phyloP scores from a whole-genome alignment of 2,888 invertebrate species.

The Lasioglossum oenotherae region DNA sequence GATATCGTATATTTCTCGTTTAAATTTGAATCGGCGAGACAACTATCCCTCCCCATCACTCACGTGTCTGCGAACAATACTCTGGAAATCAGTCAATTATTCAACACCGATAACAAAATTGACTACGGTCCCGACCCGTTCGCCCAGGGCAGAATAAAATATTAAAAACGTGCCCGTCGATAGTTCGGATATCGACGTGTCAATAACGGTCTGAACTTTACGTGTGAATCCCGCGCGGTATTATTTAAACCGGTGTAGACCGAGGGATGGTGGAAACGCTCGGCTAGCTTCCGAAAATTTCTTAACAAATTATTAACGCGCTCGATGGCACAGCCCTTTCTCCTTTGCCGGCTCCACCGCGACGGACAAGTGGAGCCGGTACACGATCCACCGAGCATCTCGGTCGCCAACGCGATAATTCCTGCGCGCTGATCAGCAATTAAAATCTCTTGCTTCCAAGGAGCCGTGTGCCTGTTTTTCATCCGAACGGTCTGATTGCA shows the following conservation, averaged over 20 bases:
- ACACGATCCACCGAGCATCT: not conserved
- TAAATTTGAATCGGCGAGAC: slow-evolving; percentile 4
- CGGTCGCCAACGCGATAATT: not conserved
- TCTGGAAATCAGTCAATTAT: not conserved
- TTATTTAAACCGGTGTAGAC: not conserved
- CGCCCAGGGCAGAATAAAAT: not conserved
- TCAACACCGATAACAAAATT: not conserved
- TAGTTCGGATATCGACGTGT: not conserved
- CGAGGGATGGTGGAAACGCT: not conserved
- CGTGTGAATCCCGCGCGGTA: not conserved
- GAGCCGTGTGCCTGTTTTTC: slow-evolving; percentile 7
- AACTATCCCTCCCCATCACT: not conserved
- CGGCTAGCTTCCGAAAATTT: not conserved
- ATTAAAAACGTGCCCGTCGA: not conserved
- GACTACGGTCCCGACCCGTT: not conserved
- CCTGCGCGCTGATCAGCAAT: slow-evolving; percentile 14
- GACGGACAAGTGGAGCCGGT: slow-evolving; percentile 14
- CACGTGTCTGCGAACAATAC: not conserved
- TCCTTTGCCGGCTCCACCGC: not conserved
- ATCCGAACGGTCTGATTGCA: slow-evolving; percentile 21
- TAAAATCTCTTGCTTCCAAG: slow-evolving; percentile 18
- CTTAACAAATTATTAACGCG: not conserved
- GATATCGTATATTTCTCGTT: not conserved
- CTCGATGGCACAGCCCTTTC: too few relatives aligned
- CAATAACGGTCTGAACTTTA: not conserved